A percentile compares a stretch with the other conserved stretches of the same genome.
Evolutionary conservation across 2,797 vertebrate species (phyloP).

Genomic region (Cyprinodon diabolis): DNA sequence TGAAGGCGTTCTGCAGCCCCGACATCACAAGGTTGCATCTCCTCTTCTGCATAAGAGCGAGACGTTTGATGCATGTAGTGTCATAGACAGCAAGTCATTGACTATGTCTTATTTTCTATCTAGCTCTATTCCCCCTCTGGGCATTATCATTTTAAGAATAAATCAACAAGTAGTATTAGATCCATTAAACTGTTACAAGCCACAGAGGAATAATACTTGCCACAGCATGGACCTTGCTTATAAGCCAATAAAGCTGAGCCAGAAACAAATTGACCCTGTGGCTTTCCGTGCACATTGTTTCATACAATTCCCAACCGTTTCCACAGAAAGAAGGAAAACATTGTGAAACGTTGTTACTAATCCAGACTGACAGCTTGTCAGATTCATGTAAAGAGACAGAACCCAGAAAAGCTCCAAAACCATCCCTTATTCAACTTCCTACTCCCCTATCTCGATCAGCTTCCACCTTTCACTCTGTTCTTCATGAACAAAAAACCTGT

Average conservation of each 20-base stretch:
- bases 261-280: constrained; percentile 56
- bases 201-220: constrained; percentile 31
- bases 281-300: constrained; percentile 47
- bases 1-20: constrained; percentile 67
- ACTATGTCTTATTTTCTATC: constrained; percentile 8
- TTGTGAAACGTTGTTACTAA: constrained; percentile 67
- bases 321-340: constrained; percentile 67
- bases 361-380: constrained; percentile 75
- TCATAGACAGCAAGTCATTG: constrained; percentile 5
- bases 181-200: not conserved
- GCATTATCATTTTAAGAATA: constrained; percentile 11
- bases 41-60: constrained; percentile 40
- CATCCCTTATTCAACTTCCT: constrained; percentile 57
- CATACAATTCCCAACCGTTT: constrained; percentile 48
- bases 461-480: constrained; percentile 8
- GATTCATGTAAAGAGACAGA: constrained; percentile 70
- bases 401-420: constrained; percentile 72
- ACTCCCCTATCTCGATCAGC: constrained; percentile 40
- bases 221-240: constrained; percentile 21
- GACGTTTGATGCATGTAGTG: constrained; percentile 19
- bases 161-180: constrained; percentile 22
- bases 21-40: constrained; percentile 49
- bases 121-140: not conserved
- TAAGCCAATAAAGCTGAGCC: constrained; percentile 53
- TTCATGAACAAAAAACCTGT: constrained; percentile 51